These are phyloP conservation scores for Lagodon rhomboides DNA, from an alignment of 2,797 vertebrate species.

Conservation along the genomic window DNA sequence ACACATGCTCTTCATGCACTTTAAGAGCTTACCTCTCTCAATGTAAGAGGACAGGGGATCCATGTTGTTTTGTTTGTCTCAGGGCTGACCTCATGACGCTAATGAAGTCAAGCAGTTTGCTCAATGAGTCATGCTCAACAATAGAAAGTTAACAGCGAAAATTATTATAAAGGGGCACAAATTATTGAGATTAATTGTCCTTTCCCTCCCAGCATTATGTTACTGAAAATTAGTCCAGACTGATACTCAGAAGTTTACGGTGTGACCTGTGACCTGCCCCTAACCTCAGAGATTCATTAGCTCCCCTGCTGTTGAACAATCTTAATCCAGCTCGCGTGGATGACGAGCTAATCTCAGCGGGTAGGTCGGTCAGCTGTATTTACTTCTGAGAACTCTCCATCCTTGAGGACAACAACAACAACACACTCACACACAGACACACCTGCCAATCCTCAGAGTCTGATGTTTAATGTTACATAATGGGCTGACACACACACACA, in stretches of 20 bases:
- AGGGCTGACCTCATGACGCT: slow-evolving; percentile 47
- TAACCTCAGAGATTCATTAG: slow-evolving; percentile 49
- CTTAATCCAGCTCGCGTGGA: slow-evolving; percentile 66
- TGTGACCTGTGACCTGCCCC: slow-evolving; percentile 34
- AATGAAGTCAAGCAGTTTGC: slow-evolving; percentile 49
- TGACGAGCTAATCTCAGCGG: slow-evolving; percentile 62
- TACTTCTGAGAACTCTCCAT: slow-evolving; percentile 53
- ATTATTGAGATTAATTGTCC: neutral
- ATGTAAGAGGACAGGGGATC: slow-evolving; percentile 44
- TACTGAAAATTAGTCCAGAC: slow-evolving; percentile 4
- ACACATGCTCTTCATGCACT: slow-evolving; percentile 49
- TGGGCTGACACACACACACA: slow-evolving; percentile 21
- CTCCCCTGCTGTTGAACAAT: slow-evolving; percentile 46
- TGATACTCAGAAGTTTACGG: slow-evolving; percentile 23
- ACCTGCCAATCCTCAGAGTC: slow-evolving; percentile 44
- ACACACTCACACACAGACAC: slow-evolving; percentile 18
- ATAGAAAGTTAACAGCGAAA: neutral
- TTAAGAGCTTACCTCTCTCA: slow-evolving; percentile 50
- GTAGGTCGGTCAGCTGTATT: slow-evolving; percentile 63
- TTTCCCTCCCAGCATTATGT: neutral
- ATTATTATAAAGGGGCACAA: neutral
- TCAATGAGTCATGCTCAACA: neutral
- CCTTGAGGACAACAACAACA: slow-evolving; percentile 30
- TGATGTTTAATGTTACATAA: slow-evolving; percentile 62
- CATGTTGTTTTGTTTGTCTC: slow-evolving; percentile 65